Percentiles rank a stretch among this genome's conserved stretches.
Evolutionary conservation across 1,140 invertebrate species (phyloP).

Genomic region (Galendromus occidentalis): DNA sequence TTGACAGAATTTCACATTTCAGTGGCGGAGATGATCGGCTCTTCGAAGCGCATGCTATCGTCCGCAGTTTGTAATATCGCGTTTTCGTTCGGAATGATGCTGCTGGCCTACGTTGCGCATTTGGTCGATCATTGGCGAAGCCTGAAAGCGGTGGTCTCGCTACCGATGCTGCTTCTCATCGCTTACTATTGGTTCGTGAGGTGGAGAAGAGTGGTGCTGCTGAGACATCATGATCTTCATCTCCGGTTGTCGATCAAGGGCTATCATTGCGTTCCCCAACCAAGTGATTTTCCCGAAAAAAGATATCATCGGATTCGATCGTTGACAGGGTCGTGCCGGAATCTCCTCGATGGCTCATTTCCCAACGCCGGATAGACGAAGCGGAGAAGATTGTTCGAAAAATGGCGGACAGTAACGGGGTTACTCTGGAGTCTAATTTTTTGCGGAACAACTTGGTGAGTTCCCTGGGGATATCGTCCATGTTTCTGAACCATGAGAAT

Average conservation of each 20-base stretch:
- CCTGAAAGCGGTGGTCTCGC: neutral
- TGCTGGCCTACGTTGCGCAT: neutral
- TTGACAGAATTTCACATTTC: neutral
- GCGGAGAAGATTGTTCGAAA: conserved; percentile 25
- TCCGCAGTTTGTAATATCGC: neutral
- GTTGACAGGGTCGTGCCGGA: conserved; percentile 28
- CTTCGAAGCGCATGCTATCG: neutral
- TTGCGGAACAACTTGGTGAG: no score
- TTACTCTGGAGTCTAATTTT: no score
- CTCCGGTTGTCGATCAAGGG: no score
- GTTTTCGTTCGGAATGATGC: neutral
- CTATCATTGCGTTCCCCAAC: no score
- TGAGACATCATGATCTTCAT: no score
- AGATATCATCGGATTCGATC: no score
- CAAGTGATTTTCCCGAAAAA: no score
- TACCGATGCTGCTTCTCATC: neutral
- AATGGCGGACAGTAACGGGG: conserved; percentile 25
- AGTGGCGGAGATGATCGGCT: neutral
- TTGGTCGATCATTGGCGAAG: neutral
- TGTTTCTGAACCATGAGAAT: no score
- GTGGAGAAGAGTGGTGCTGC: no score
- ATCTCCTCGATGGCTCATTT: conserved; percentile 32
- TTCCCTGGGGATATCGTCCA: no score
- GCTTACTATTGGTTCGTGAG: neutral
- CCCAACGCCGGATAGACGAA: conserved; percentile 26